Evolutionary conservation across 1,140 invertebrate genomes (phyloP), one percentile per base, ranked within the genome.

Genomic region (Leguminivora glycinivorella): DNA sequence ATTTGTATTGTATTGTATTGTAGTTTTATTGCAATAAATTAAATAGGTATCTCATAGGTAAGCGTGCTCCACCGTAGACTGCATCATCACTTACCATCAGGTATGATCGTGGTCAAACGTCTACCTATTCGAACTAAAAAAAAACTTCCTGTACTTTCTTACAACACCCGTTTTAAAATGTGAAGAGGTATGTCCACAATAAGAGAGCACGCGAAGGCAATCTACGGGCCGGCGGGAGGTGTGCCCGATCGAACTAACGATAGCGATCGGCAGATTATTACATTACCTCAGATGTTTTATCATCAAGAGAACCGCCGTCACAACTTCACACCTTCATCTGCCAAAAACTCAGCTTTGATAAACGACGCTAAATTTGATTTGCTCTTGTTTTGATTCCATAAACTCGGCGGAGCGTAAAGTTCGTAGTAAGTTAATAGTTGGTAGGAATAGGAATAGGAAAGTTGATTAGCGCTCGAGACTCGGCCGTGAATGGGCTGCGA

Each of bases 241-340:
- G 80, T 80, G 83, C 75, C 70, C 79, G 84, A 89, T 85, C 81
- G 79, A 79, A 79, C 82, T 83, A 85, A 87, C 88, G 87, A 91
- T 91, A 89, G 76, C 81, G 81, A 85, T 84, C 85, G 84, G 82
- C 83, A 83, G 86, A 91, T 91, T 91, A 89, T 91, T 89, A 91
- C 85, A 88, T 89, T 89, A 89, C 86, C 86, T 79, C 75, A 76
- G 80, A 80, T 84, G 82, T 84, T 87, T 83, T 83, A 85, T 83
- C 75, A 72, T 76, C 77, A 74, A 63, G 74, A 70, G 68, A 70
- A 72, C 82, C 80, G 81, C 76, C 83, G 56, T 58, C 56, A 17
- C 31, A 26, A 81, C 78, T 87, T 86, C 82, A 77, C 84, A 84
- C 83, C 75, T 80, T 71, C 70, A 67, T 19, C 69, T 72, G 72